Evolutionary conservation across 92 coral and sea anemone species (phyloP), one percentile per base, ranked within the genome.

Genomic region (Parazoanthus darwini): DNA sequence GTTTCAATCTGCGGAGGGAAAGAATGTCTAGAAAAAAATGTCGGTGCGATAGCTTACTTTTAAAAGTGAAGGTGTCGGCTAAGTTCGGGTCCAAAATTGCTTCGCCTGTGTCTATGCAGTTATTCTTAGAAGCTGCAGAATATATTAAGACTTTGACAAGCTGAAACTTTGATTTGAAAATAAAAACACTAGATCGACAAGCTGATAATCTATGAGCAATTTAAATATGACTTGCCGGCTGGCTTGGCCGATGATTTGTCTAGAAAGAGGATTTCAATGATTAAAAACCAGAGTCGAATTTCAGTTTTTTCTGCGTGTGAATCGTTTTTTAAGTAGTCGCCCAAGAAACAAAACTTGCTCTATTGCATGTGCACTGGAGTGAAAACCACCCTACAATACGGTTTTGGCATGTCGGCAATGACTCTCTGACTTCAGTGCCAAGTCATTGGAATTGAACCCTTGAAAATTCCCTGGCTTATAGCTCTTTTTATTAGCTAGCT

Each of bases 161-260:
- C 44, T 72, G 66, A 36, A 71, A 71, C 78, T 71, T 72, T 84
- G 58, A 26, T 56, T 71, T 39, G 29, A 70, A 84, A 72, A 84
- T 35, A 84, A 72, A 81, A 84, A 70, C 68, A 70, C 77, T 26
- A 84, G 79, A 84, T 70, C 36, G 54, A 70, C 87, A 46, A 8
- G 39, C 79, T 65, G 73, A 66, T 82, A 20, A 76, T 22, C 35
- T 25, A 20, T 5, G 38, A 43, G 86, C 16, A 82, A 65, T 82
- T 82, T 82, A 22, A 66, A 67, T 82, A 66, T 67, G 38, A 22
- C 22, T 42, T 48, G 4, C 59, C 66, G 6, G 44, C 51, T 71
- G 42, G 39, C 18, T 68, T 20, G 56, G 46, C 59, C 46, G 20
- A 15, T 56, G 63, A 76, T 23, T 76, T 39, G 18, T 73, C 44